These are phyloP conservation scores for Psammodynastes pulverulentus DNA, from an alignment of 2,113 vertebrate species.

Conservation along the genomic window DNA sequence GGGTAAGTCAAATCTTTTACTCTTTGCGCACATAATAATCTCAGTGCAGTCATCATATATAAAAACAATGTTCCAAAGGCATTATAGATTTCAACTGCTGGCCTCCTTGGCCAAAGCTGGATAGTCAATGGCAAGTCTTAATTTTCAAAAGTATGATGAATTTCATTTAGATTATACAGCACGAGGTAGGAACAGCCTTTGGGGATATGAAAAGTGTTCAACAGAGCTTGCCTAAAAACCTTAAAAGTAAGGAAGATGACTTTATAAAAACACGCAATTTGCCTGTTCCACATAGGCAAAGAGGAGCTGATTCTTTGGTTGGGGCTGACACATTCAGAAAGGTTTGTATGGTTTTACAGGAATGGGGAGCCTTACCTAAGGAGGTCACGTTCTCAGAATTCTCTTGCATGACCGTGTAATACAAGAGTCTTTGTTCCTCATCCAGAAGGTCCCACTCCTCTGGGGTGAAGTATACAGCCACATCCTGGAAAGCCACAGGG, in stretches of 20 bases:
- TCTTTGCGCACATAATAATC: too few species aligned
- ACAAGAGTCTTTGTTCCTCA: background rate
- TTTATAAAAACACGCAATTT: background rate
- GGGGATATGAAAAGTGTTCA: background rate
- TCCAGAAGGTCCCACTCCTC: slow-evolving; percentile 24
- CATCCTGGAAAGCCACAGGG: background rate
- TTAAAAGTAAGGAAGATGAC: background rate
- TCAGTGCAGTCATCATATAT: too few species aligned
- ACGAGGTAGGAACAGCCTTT: background rate
- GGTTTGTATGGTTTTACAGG: background rate
- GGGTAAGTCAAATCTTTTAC: too few species aligned
- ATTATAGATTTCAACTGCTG: background rate
- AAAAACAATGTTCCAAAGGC: too few species aligned
- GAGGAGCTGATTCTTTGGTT: background rate
- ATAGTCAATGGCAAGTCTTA: background rate
- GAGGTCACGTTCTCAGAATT: slow-evolving; percentile 17
- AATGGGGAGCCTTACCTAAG: background rate
- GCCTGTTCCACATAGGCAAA: background rate
- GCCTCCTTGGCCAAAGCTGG: background rate
- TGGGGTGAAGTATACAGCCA: slow-evolving; percentile 15
- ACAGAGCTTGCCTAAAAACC: background rate
- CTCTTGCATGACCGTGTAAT: slow-evolving; percentile 4
- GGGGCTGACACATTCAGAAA: background rate
- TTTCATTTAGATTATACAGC: background rate
- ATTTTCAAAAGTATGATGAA: background rate